phyloP scores from a whole-genome alignment of 1,140 invertebrate species.

The Hylaeus volcanicus region DNA sequence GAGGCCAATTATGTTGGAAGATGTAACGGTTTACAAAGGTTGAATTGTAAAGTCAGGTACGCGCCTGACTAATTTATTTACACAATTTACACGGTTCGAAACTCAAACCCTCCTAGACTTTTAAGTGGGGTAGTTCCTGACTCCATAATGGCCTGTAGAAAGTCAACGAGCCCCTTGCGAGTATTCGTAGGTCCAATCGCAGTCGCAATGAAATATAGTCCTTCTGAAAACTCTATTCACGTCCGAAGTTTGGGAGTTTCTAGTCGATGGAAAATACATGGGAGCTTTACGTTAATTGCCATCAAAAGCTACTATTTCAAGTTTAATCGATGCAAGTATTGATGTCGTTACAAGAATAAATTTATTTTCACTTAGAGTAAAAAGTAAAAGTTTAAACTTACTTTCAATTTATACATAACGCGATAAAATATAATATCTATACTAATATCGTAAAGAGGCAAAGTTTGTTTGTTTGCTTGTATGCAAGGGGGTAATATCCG shows the following conservation, averaged over 20 bases:
- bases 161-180: conserved; percentile 40
- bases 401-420: no score
- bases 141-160: conserved; percentile 36
- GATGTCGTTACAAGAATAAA: background rate
- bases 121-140: conserved; percentile 31
- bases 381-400: no score
- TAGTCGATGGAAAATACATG: conserved; percentile 8
- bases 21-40: background rate
- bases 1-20: background rate
- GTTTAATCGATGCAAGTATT: background rate
- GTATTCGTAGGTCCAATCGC: conserved; percentile 29
- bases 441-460: no score
- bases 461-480: no score
- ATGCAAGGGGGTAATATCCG: no score
- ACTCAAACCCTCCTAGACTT: conserved; percentile 18
- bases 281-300: background rate
- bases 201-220: conserved; percentile 26
- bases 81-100: conserved; percentile 28
- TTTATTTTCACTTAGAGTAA: no score
- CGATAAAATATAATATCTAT: no score
- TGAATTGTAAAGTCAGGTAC: no score
- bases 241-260: conserved; percentile 16
- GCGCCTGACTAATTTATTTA: conserved; percentile 32
- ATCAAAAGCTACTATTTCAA: background rate
- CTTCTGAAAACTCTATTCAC: conserved; percentile 36